Conservation (phyloP, 30 jellyfish, hydroid and myxozoan species). For the Cassiopea xamachana region DNA sequence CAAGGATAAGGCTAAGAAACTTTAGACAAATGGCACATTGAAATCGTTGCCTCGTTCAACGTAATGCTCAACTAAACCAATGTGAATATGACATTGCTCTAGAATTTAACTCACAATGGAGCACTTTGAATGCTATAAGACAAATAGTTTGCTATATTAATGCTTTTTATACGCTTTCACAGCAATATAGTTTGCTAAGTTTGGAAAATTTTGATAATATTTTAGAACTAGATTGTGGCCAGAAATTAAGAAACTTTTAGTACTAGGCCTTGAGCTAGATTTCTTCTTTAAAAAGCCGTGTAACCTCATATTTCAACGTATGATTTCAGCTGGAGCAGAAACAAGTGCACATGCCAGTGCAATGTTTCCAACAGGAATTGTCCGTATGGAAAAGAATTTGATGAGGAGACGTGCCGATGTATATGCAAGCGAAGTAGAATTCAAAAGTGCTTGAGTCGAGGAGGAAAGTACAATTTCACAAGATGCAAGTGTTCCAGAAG, state of each 20-base stretch:
- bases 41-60: no score
- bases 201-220: no score
- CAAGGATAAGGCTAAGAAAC: not conserved
- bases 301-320: not conserved
- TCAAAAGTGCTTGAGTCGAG: slow-evolving; percentile 7
- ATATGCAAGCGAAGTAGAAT: slow-evolving; percentile 17
- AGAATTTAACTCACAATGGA: no score
- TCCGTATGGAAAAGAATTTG: slow-evolving; percentile 10
- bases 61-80: no score
- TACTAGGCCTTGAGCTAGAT: no score
- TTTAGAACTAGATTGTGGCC: no score
- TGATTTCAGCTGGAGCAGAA: slow-evolving; percentile 20
- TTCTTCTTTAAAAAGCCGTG: no score
- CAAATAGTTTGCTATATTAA: no score
- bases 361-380: not conserved
- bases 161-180: no score
- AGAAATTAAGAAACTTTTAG: no score
- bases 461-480: slow-evolving; percentile 20
- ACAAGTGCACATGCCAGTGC: slow-evolving; percentile 34
- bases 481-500: slow-evolving; percentile 25
- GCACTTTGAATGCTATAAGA: no score
- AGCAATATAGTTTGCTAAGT: no score
- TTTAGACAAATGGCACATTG: not conserved
- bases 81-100: not conserved
- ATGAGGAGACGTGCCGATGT: slow-evolving; percentile 36